Percentiles rank a stretch among this genome's conserved stretches.
Conservation (phyloP, 2,888 invertebrate genomes). For the Lasioglossum zephyrum region DNA sequence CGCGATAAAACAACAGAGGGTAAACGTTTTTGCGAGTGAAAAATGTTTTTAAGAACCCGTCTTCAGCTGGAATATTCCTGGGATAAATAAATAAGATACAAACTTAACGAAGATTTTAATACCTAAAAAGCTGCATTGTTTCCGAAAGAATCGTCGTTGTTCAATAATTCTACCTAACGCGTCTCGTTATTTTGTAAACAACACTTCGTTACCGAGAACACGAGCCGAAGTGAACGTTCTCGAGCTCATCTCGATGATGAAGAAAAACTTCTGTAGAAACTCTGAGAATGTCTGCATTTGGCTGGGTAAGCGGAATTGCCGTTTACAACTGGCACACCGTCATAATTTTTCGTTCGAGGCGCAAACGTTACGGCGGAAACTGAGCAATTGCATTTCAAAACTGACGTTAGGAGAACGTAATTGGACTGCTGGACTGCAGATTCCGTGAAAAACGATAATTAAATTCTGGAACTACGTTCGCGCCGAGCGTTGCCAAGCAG, state of each 20-base stretch:
- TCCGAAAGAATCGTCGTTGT: neutral
- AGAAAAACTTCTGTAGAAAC: neutral
- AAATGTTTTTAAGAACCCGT: neutral
- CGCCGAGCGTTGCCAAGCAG: neutral
- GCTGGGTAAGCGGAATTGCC: neutral
- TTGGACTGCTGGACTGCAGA: neutral
- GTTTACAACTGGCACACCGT: neutral
- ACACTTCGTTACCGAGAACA: neutral
- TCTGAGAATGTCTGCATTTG: no score
- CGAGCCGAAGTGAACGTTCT: neutral
- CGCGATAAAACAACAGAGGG: neutral
- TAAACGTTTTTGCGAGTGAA: neutral
- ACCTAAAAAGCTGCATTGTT: neutral
- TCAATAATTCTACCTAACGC: neutral
- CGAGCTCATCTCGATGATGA: no score
- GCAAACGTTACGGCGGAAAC: neutral
- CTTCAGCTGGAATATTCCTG: neutral
- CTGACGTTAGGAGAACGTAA: neutral
- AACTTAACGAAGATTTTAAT: neutral
- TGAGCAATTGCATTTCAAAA: neutral
- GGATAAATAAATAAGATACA: neutral
- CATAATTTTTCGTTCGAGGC: neutral
- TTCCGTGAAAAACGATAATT: neutral
- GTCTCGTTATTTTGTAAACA: neutral
- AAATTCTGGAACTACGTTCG: neutral